These are phyloP conservation scores for Pseudococcus longispinus DNA, from an alignment of 2,888 invertebrate genomes.

Conservation along the genomic window DNA sequence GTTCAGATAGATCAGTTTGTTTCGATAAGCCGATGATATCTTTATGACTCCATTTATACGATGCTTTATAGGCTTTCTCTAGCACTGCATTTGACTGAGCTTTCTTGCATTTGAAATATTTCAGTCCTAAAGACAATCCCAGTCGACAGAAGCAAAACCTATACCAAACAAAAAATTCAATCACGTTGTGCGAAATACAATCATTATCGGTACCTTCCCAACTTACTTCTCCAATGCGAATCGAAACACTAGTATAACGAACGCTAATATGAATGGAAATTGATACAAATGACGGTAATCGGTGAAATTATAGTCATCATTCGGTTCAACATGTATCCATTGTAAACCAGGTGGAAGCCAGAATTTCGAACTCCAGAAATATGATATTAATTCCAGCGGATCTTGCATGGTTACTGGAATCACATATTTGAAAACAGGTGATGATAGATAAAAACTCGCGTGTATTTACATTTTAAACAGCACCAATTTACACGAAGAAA, in stretches of 20 bases:
- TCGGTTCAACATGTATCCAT: constrained; percentile 85
- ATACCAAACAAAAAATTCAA: constrained; percentile 61
- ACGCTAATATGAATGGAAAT: constrained; percentile 81
- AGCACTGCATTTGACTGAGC: constrained; percentile 75
- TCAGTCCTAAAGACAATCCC: constrained; percentile 81
- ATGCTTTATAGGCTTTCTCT: constrained; percentile 77
- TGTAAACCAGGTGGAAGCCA: constrained; percentile 93
- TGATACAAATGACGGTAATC: constrained; percentile 77
- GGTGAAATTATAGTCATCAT: constrained; percentile 74
- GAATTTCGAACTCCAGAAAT: constrained; percentile 82
- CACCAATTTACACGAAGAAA: background rate
- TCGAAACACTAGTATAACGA: constrained; percentile 77
- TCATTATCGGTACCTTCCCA: background rate
- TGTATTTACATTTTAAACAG: background rate
- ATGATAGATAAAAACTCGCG: background rate
- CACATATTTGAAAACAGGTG: background rate
- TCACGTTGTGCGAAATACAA: background rate
- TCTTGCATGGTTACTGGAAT: constrained; percentile 60
- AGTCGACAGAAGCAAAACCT: constrained; percentile 84
- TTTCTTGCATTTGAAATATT: constrained; percentile 78
- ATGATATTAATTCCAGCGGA: constrained; percentile 63
- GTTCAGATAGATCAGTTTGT: constrained; percentile 81
- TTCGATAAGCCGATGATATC: constrained; percentile 77
- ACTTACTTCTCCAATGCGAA: constrained; percentile 81
- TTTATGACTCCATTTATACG: constrained; percentile 78